Base-by-base conservation (phyloP, 1,140 invertebrate genomes). In the Eumaeus atala region DNA sequence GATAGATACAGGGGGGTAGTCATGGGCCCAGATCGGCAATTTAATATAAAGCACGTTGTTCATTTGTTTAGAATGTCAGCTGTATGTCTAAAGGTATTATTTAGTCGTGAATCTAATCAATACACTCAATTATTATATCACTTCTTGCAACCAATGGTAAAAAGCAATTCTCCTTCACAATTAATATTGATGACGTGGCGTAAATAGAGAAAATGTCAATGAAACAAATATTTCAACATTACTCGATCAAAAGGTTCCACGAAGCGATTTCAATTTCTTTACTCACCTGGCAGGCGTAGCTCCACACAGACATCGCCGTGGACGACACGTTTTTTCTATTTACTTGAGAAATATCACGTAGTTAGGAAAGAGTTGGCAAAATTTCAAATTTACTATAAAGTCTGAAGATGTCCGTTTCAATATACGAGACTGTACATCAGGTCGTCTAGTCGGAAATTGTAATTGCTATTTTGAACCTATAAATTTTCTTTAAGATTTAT, bases 401-500 rank as follows among this genome's bases (percentile, higher is more conserved):
- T 78, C 73, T 77, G 77, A 80, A 67, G 63, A 67, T 67, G 70
- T 53, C 72, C 67, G 70, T 70, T 69, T 62, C 58, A 64, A 63
- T 53, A 62, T 59, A 72, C 58, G 64, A 44, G 72, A 62, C 75
- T 72, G 62, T 77, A 78, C 78, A 55, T 70, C 70, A 80, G 73
- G 75, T 72, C 66, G 72, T 77, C 76, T 64, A 72, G 74, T 61
- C 66, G 72, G 63, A 67, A 74, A 72, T 62, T 74, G 66, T 79
- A 76, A 77, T 77, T 67, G 61, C 69, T 79, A 74, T 76, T 71
- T 72, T 14, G 70, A 72, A 78, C 74, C 64, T 74, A 73, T 79
- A 83, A 74, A 75, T 71, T 57, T 56, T 75, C 79, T 82, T 77
- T 59, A 70, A 77, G 74, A 74, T 74, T 76, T 72, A 76, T 81